Base-by-base conservation (phyloP, 1,140 invertebrate genomes). In the Periplaneta americana region DNA sequence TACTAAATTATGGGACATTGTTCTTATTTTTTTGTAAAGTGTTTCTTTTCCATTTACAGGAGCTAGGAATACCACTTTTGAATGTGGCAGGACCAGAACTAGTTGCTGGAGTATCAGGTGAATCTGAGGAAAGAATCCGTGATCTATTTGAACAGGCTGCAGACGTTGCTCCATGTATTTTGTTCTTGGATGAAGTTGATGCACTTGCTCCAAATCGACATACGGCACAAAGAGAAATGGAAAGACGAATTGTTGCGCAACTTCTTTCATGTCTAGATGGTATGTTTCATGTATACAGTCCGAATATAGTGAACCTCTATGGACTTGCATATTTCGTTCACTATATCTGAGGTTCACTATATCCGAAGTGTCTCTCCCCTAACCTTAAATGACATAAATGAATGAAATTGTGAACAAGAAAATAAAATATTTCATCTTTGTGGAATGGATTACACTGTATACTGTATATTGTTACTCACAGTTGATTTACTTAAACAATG, bases 171-270 rank as follows among this genome's bases (percentile, higher is more conserved):
- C 96, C 96, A 0, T 96, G 96, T 88, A 91, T 99, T 34, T 87
- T 98, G n/a, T 97, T 99, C 84, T 93, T 99, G 80, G 98, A 99
- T 88, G 96, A 98, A 90, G 95, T 99, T 80, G 98, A 99, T 90
- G 93, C 95, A 34, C 94, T 99, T 81, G 95, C 94, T 37, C 94
- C 94, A 17, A 96, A 95, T 84, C 91, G 97, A 86, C 94, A 98
- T 82, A 94, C 92, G 83, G 96, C 97, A 1, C 94, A 96, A 84
- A 95, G 95, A 87, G 97, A 98, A 86, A 99, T 99, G 97, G 97
- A 99, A 86, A 91, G 94, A 83, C 89, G 98, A 84, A 98, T 99
- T 87, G 98, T 99, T 8, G 93, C 97, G 28, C 98, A 99, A 88
- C 89, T 99, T 39, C 89, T 98, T 10, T 92, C 93, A 13, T 97